Evolutionary conservation across 2,888 invertebrate species (phyloP).

Genomic region (Lysandra coridon): DNA sequence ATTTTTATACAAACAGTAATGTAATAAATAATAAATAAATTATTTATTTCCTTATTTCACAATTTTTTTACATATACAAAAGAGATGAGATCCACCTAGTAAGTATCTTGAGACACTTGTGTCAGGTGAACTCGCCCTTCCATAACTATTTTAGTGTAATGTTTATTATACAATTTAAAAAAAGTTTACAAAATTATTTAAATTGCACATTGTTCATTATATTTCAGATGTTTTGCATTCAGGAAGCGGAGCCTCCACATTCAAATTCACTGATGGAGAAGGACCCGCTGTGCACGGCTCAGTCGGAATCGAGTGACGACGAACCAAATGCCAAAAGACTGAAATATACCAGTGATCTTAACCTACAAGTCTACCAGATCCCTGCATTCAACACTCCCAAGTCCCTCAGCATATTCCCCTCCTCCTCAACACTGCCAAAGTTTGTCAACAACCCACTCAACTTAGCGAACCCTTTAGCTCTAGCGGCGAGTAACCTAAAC

Average conservation of each 20-base stretch:
- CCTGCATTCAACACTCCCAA: constrained; percentile 66
- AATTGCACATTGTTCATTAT: background rate
- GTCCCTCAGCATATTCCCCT: constrained; percentile 62
- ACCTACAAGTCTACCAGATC: constrained; percentile 71
- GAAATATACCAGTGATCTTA: constrained; percentile 60
- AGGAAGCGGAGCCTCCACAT: constrained; percentile 63
- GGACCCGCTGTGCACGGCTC: constrained; percentile 51
- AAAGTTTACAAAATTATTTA: no score
- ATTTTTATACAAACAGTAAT: no score
- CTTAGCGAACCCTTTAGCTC: constrained; percentile 64
- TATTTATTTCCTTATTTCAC: no score
- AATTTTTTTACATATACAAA: no score
- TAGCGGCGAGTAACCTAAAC: constrained; percentile 53
- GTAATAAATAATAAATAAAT: no score
- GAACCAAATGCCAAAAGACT: constrained; percentile 63
- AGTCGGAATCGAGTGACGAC: constrained; percentile 66
- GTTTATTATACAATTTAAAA: background rate
- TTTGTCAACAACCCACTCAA: constrained; percentile 73
- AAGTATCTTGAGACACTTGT: no score
- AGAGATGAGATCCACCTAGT: no score
- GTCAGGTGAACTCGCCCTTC: no score
- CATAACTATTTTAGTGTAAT: background rate
- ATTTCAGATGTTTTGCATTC: constrained; percentile 72
- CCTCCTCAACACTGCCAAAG: constrained; percentile 56
- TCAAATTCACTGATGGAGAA: constrained; percentile 59